Evolutionary conservation across 2,113 vertebrate genomes (phyloP).

Genomic region (Sinocyclocheilus anophthalmus): DNA sequence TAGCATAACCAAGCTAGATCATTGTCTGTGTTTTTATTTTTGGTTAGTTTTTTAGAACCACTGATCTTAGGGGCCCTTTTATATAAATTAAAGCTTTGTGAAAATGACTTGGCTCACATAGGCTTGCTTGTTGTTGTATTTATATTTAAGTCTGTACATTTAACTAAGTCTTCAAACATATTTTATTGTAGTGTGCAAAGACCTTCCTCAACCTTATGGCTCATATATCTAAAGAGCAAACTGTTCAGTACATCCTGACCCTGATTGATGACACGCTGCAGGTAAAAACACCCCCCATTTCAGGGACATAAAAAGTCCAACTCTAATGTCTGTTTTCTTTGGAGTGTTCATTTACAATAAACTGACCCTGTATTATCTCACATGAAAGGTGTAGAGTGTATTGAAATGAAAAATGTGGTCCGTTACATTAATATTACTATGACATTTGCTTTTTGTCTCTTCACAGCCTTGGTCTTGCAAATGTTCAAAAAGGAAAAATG

Average conservation of each 20-base stretch:
- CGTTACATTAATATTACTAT: not conserved
- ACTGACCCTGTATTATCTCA: not conserved
- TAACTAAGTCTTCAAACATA: not conserved
- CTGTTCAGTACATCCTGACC: slow-evolving; percentile 97
- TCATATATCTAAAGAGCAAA: slow-evolving; percentile 99
- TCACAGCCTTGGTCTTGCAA: not conserved
- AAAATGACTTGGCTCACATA: not conserved
- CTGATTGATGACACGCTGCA: slow-evolving; percentile 97
- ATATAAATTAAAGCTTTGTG: not conserved
- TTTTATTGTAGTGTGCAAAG: slow-evolving; percentile 87
- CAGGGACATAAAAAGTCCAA: not conserved
- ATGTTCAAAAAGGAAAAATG: slow-evolving; percentile 5
- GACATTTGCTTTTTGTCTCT: not conserved
- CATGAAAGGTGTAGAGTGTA: not conserved
- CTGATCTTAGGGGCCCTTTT: not conserved
- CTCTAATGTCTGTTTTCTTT: slow-evolving; percentile 10
- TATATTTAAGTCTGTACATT: not conserved
- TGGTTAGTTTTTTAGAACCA: not conserved
- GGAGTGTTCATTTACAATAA: not conserved
- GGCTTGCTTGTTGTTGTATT: not conserved
- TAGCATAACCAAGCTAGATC: not conserved
- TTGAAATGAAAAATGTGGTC: not conserved
- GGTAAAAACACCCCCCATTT: slow-evolving; percentile 71
- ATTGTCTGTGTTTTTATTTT: not conserved
- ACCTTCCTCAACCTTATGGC: slow-evolving; percentile 99